phyloP scores from a whole-genome alignment of 1,140 invertebrate species.

The Brachionus plicatilis region DNA sequence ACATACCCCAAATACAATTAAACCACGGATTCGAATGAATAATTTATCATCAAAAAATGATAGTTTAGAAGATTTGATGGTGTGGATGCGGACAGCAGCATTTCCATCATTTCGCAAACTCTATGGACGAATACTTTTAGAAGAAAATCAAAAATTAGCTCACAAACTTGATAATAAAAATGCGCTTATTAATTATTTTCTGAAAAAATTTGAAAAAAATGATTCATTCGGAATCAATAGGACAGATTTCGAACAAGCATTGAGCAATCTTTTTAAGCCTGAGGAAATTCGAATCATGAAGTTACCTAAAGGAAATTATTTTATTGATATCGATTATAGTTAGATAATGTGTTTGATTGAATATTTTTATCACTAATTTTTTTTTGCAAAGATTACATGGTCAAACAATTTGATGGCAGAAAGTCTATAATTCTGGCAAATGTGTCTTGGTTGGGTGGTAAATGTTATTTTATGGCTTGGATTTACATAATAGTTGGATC shows the following conservation, averaged over 20 bases:
- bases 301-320: constrained; percentile 64
- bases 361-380: not conserved
- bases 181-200: not conserved
- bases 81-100: constrained; percentile 96
- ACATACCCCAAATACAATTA: constrained; percentile 43
- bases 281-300: not conserved
- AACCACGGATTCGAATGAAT: constrained; percentile 69
- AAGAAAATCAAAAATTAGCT: constrained; percentile 62
- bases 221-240: not conserved
- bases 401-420: constrained; percentile 78
- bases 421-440: constrained; percentile 92
- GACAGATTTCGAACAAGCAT: not conserved
- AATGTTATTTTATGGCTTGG: constrained; percentile 94
- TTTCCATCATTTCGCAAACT: constrained; percentile 89
- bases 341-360: constrained; percentile 44
- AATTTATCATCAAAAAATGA: constrained; percentile 84
- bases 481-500: constrained; percentile 96
- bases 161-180: constrained; percentile 44
- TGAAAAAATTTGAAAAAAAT: constrained; percentile 28
- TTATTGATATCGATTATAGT: constrained; percentile 69
- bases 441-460: constrained; percentile 88
- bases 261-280: not conserved
- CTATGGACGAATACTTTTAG: constrained; percentile 75
- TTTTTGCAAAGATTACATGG: constrained; percentile 69
- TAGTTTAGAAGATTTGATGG: constrained; percentile 90